Evolutionary conservation across 1,140 invertebrate genomes (phyloP).

Genomic region (Penaeus vannamei): DNA sequence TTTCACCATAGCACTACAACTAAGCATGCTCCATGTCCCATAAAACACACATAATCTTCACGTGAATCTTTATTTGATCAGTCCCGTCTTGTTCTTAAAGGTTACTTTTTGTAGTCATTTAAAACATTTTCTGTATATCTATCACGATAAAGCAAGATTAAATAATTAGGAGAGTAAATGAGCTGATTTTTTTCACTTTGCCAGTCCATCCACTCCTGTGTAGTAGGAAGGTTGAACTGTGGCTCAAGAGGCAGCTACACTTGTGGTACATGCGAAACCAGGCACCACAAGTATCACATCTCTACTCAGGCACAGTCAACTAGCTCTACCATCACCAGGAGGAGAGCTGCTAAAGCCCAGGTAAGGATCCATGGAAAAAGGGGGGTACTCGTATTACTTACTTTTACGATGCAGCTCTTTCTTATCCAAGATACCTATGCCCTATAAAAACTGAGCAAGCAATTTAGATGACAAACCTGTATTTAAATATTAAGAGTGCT

Average conservation of each 20-base stretch:
- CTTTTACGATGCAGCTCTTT: slow-evolving; percentile 62
- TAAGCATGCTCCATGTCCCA: slow-evolving; percentile 65
- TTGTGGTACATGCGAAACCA: slow-evolving; percentile 14
- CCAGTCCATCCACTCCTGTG: slow-evolving; percentile 55
- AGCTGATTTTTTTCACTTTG: slow-evolving; percentile 38
- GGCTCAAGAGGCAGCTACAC: neutral
- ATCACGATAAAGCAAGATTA: slow-evolving; percentile 43
- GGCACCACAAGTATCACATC: slow-evolving; percentile 22
- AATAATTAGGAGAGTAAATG: slow-evolving; percentile 36
- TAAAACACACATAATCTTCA: slow-evolving; percentile 61
- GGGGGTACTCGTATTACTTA: slow-evolving; percentile 58
- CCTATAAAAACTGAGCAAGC: slow-evolving; percentile 57
- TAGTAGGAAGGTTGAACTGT: slow-evolving; percentile 47
- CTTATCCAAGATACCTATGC: slow-evolving; percentile 59
- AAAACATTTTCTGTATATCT: slow-evolving; percentile 46
- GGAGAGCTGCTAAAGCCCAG: slow-evolving; percentile 52
- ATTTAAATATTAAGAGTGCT: slow-evolving; percentile 59
- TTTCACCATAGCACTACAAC: slow-evolving; percentile 65
- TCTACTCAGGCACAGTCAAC: slow-evolving; percentile 28
- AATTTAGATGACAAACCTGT: slow-evolving; percentile 64
- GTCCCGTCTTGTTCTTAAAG: slow-evolving; percentile 56
- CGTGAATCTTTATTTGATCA: slow-evolving; percentile 59
- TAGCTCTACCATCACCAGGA: slow-evolving; percentile 44
- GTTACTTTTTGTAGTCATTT: slow-evolving; percentile 55
- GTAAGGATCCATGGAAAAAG: slow-evolving; percentile 52